Evolutionary conservation across 1,140 invertebrate genomes (phyloP).

Genomic region (Augochlora pura): DNA sequence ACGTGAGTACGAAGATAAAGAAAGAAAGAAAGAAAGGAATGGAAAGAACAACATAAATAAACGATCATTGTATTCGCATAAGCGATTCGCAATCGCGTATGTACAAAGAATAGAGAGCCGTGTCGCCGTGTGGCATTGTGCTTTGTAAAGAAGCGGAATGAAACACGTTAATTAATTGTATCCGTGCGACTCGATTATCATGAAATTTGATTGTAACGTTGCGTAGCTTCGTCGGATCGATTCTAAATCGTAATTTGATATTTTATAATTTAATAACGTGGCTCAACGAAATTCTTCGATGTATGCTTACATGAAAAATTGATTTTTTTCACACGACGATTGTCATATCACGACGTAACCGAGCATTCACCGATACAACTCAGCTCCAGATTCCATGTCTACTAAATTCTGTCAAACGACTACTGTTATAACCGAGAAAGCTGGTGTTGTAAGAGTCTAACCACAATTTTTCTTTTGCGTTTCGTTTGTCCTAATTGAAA

Average conservation of each 20-base stretch:
- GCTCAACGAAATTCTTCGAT: not conserved
- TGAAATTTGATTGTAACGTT: slow-evolving; percentile 27
- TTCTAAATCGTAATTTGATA: not conserved
- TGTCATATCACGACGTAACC: slow-evolving; percentile 14
- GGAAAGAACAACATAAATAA: slow-evolving; percentile 33
- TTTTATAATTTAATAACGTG: not conserved
- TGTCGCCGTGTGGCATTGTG: slow-evolving; percentile 15
- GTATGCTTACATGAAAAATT: slow-evolving; percentile 6
- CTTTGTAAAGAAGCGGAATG: slow-evolving; percentile 31
- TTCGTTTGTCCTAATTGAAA: not conserved
- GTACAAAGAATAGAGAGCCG: slow-evolving; percentile 40
- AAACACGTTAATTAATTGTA: slow-evolving; percentile 4
- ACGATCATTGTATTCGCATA: slow-evolving; percentile 33
- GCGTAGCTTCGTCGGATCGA: not conserved
- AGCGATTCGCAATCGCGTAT: slow-evolving; percentile 45
- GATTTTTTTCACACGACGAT: slow-evolving; percentile 3
- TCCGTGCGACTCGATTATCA: slow-evolving; percentile 36
- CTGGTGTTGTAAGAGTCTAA: slow-evolving; percentile 25
- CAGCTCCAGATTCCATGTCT: slow-evolving; percentile 57
- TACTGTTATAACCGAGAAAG: slow-evolving; percentile 46
- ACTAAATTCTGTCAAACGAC: slow-evolving; percentile 16
- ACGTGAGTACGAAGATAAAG: slow-evolving; percentile 15
- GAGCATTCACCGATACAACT: slow-evolving; percentile 28
- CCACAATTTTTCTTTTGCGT: not conserved
- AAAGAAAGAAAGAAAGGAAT: slow-evolving; percentile 43